phyloP scores from a whole-genome alignment of 64 coral and sea anemone genomes.

The Actinia tenebrosa region DNA sequence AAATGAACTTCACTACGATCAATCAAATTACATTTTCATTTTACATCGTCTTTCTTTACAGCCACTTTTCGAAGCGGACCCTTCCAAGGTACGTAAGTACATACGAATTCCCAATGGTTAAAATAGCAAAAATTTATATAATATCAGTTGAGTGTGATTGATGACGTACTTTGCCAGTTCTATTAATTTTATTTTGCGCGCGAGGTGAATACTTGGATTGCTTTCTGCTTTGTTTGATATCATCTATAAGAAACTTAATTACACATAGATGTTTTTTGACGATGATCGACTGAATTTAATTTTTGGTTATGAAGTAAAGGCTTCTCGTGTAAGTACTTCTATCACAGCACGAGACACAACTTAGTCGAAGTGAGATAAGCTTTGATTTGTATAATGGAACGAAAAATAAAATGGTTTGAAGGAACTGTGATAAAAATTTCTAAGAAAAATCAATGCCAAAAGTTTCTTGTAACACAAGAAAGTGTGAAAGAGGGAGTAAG shows the following conservation, averaged over 20 bases:
- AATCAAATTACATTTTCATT: too few relatives aligned
- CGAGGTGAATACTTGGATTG: not conserved
- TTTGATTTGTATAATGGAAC: not conserved
- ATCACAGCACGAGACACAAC: not conserved
- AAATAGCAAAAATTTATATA: not conserved
- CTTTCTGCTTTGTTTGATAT: not conserved
- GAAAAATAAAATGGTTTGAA: not conserved
- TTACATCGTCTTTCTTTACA: slow-evolving; percentile 13
- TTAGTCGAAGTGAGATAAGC: not conserved
- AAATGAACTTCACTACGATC: not conserved
- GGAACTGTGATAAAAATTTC: not conserved
- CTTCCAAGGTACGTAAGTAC: slow-evolving; percentile 33
- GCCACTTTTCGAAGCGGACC: slow-evolving; percentile 67
- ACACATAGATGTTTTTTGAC: not conserved
- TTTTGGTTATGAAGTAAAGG: not conserved
- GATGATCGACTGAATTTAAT: not conserved
- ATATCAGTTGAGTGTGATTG: not conserved
- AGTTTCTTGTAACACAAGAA: too few relatives aligned
- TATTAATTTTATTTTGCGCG: not conserved
- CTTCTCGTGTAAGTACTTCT: not conserved
- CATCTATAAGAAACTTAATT: not conserved
- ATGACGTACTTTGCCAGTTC: not conserved
- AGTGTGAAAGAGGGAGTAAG: too few relatives aligned
- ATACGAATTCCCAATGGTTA: not conserved
- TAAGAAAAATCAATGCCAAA: not conserved